Conservation (phyloP, 1,140 invertebrate species). For the Sesamia nonagrioides region DNA sequence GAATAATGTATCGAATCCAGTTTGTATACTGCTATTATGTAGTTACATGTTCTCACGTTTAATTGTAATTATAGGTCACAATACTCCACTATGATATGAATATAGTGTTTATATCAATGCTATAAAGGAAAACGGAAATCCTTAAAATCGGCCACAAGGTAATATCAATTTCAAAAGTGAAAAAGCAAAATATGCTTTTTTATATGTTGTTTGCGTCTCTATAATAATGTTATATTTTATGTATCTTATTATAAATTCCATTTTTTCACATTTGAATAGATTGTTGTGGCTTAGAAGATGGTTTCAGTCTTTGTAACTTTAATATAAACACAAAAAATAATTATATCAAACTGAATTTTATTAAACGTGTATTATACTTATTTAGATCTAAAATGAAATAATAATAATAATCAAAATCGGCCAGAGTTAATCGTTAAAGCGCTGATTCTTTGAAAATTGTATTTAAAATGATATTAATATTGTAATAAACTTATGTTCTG, state of each 20-base stretch:
- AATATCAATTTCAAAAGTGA: neutral
- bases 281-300: too few species aligned
- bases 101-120: slow-evolving; percentile 23
- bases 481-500: neutral
- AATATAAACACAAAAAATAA: slow-evolving; percentile 20
- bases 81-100: slow-evolving; percentile 51
- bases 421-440: slow-evolving; percentile 27
- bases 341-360: slow-evolving; percentile 29
- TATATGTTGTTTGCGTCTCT: neutral
- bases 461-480: neutral
- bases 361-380: slow-evolving; percentile 34
- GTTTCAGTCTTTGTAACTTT: neutral
- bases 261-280: neutral
- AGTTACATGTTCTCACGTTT: slow-evolving; percentile 42
- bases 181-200: neutral
- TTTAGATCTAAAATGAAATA: slow-evolving; percentile 12
- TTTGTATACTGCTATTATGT: slow-evolving; percentile 32
- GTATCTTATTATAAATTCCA: neutral
- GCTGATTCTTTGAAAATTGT: slow-evolving; percentile 43
- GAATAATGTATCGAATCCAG: slow-evolving; percentile 14
- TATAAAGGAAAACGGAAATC: neutral
- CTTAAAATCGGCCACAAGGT: neutral
- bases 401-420: slow-evolving; percentile 2
- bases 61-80: slow-evolving; percentile 51
- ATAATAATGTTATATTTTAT: neutral